Evolutionary conservation across 2,797 vertebrate genomes (phyloP), one percentile per base, ranked within the genome.

Genomic region (Gallirallus australis): DNA sequence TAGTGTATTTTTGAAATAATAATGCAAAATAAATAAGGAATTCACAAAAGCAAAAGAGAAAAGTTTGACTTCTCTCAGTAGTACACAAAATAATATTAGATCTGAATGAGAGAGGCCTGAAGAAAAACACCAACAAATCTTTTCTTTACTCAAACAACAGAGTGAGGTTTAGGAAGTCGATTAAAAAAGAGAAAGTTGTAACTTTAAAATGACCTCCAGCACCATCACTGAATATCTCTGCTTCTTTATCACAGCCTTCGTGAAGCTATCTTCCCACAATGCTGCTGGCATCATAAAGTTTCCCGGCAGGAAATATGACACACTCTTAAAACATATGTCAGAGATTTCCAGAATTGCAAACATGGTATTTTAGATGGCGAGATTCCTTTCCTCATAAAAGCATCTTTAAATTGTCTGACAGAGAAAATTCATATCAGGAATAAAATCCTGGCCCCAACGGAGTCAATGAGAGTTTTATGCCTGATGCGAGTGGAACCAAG

Each of bases 251-350:
- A 6, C 85, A 76, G 76, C 59, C 54, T 65, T 52, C 10, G 11
- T 9, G 45, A 30, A 76, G 73, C 57, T 56, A 35, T 65, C 93
- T 93, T 82, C 93, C 85, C 86, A 82, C 77, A 89, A 76, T 48
- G 65, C 80, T 23, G 6, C 9, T 12, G 50, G 71, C 52, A 53
- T 70, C 91, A 9, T 94, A 95, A 96, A 95, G 86, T 63, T 95
- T 68, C 82, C 93, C 56, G 12, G 88, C 12, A 95, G 91, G 88
- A 97, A 97, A 94, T 94, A 95, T 77, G 88, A 92, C 91, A 94
- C 93, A 88, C 93, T 96, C 94, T 37, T 94, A 96, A 94, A 97
- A 93, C 93, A 96, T 94, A 93, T 95, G 82, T 96, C 91, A 94
- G 91, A 91, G 48, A 91, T 94, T 94, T 60, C 93, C 85, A 80